phyloP scores from a whole-genome alignment of 2,888 invertebrate genomes.

The Steromphala cineraria region DNA sequence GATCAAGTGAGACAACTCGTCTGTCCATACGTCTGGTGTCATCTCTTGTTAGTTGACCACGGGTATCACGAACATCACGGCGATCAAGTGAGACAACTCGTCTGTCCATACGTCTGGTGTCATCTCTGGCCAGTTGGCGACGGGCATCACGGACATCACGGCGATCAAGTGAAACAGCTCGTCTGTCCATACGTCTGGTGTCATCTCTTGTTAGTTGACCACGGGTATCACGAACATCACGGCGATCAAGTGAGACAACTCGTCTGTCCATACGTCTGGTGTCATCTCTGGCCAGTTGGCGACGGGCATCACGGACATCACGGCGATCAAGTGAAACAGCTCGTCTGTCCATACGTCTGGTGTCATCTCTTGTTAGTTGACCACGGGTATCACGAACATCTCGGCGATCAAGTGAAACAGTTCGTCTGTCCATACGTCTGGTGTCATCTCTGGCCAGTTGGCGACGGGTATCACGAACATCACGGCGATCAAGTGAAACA shows the following conservation, averaged over 20 bases:
- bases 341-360: background rate
- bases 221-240: background rate
- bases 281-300: background rate
- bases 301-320: background rate
- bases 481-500: background rate
- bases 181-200: background rate
- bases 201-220: background rate
- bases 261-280: background rate
- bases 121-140: background rate
- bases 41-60: background rate
- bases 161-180: background rate
- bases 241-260: background rate
- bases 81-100: background rate
- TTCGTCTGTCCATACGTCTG: background rate
- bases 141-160: background rate
- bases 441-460: background rate
- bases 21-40: background rate
- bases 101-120: background rate
- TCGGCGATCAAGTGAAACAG: background rate
- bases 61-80: background rate
- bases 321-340: background rate
- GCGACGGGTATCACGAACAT: background rate
- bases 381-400: background rate
- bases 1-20: background rate
- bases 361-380: background rate